Evolutionary conservation across 2,888 invertebrate genomes (phyloP), one percentile per base, ranked within the genome.

Genomic region (Nemotelus pantherinus): DNA sequence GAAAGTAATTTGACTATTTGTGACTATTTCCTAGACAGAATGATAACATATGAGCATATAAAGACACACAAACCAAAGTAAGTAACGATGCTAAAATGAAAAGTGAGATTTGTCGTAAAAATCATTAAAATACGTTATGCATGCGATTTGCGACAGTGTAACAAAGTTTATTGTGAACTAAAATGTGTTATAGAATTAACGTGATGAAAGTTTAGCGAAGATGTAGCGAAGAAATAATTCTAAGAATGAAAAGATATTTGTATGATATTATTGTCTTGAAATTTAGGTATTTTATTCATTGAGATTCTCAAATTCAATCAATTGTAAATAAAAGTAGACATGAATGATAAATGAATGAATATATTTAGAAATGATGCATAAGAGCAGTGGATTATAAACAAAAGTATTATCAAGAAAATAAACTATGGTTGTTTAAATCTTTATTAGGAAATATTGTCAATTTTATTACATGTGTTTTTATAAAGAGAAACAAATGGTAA

Each of bases 21-120:
- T 9, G 25, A 7, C 39, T 63, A 25, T n/a, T 57, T 4, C 10
- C 10, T 57, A 25, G 25, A 63, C 39, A 41, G 47, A 68, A 68
- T 68, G 48, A 68, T 50, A 25, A 68, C 2, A 41, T 39, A 68
- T 10, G 2, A 68, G 41, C 6, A 39, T 39, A 68, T 3, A 25
- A 68, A 63, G 48, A 63, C 39, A 74, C 74, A 74, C 47, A 74
- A 74, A 74, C 74, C 74, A 74, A 74, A 74, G 74, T 63, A 74
- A 74, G 47, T 74, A 63, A 74, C 50, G 74, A 74, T 74, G 74
- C 74, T 74, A 74, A 50, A 48, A 63, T n/a, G 39, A 65, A 7
- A 7, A 7, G 25, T 58, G 7, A 39, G 3, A 44, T 48, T 9
- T 68, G 48, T 5, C 44, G 25, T 39, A 45, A 72, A n/a, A 45